Base-by-base conservation (phyloP, 1,140 invertebrate genomes). In the Trinorchestia longiramus region DNA sequence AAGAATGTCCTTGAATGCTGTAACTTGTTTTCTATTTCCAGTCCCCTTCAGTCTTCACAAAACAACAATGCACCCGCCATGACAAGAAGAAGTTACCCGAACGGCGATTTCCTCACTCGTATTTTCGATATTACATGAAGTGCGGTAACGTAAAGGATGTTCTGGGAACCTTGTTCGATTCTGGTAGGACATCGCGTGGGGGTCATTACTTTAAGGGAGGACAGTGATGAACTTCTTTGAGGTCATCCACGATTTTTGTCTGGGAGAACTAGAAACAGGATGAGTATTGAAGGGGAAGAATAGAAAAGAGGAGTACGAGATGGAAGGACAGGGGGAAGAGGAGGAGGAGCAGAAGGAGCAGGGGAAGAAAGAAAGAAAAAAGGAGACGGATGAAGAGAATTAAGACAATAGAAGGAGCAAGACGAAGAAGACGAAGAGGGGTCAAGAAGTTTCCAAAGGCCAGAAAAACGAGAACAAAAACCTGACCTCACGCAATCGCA, bases 401-500 rank as follows among this genome's bases (percentile, higher is more conserved):
- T 28, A 77, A 1, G 28, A 77, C 62, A 23, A 36, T 23, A 28
- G 8, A 36, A 28, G 36, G 15, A 77, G 28, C 15, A 77, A 36
- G 28, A 77, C 1, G 8, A 77, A 3, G 62, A 19, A 1, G 62
- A 77, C 15, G 62, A 77, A 36, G 15, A 77, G 62, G 28, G 28
- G 62, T 77, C 62, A 77, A 77, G 62, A 77, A 77, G 62, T 77
- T 77, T 77, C 62, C 28, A 23, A 77, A 77, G 62, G 28, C 36
- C 62, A 77, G 11, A 1, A 77, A 77, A 77, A 36, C 62, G 28
- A 77, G 62, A 36, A 77, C 15, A 28, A 77, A 36, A 36, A 77
- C 62, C 62, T 77, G 62, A 77, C 62, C 62, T 77, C 62, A 77
- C 62, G 62, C 62, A 77, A 77, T 77, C 62, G 62, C 62, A 77